Evolutionary conservation across 2,113 vertebrate species (phyloP).

Genomic region (Leucopsar rothschildi): DNA sequence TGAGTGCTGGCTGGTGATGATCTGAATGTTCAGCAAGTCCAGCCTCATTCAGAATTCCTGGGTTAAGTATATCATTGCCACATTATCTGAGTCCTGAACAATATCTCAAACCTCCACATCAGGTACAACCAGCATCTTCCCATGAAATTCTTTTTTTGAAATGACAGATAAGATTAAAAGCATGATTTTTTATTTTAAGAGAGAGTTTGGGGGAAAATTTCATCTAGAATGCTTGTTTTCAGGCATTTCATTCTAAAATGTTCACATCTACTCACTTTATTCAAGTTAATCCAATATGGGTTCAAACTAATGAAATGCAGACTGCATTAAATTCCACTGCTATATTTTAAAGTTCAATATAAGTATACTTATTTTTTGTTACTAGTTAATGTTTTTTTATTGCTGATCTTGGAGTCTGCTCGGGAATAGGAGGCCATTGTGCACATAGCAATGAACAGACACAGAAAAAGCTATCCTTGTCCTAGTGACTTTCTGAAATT

Average conservation of each 20-base stretch:
- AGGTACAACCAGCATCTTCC: background rate
- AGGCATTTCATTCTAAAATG: background rate
- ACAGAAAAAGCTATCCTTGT: background rate
- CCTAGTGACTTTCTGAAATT: background rate
- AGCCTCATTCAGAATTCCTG: background rate
- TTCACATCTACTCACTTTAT: background rate
- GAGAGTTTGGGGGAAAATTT: background rate
- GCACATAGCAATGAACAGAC: background rate
- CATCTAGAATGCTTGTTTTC: background rate
- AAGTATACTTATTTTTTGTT: background rate
- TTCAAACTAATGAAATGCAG: slow-evolving; percentile 24
- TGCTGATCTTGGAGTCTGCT: background rate
- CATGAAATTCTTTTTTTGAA: background rate
- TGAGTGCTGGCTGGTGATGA: background rate
- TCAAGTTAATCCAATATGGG: background rate
- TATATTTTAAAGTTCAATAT: background rate
- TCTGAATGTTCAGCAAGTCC: background rate
- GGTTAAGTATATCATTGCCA: background rate
- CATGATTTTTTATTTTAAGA: background rate
- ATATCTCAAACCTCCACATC: background rate
- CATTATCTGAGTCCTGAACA: background rate
- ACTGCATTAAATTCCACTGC: background rate
- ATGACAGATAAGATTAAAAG: background rate
- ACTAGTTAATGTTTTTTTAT: background rate
- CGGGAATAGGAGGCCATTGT: background rate